phyloP scores from a whole-genome alignment of 1,140 invertebrate genomes.

The Conus ventricosus region DNA sequence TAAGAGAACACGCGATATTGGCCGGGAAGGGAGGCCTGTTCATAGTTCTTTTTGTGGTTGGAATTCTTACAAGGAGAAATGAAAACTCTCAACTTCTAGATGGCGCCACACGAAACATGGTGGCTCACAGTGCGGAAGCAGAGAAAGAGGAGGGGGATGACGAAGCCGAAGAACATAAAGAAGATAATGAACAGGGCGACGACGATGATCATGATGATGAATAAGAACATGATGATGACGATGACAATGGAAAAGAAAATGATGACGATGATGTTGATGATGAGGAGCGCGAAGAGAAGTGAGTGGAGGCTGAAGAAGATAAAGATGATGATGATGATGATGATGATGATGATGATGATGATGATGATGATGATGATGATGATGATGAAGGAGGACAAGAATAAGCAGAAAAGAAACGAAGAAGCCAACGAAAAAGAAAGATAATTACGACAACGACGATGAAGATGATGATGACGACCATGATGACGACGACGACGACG shows the following conservation, averaged over 20 bases:
- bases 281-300: neutral
- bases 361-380: constrained; percentile 28
- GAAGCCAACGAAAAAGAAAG: neutral
- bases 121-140: neutral
- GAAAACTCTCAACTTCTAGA: too few relatives aligned
- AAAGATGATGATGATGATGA: constrained; percentile 23
- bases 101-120: too few relatives aligned
- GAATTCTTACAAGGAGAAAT: too few relatives aligned
- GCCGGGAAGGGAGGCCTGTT: neutral
- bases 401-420: neutral
- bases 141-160: neutral
- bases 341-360: constrained; percentile 26
- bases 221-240: constrained; percentile 21
- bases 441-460: too few relatives aligned
- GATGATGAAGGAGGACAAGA: constrained; percentile 14
- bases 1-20: too few relatives aligned
- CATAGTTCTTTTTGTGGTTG: neutral
- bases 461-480: too few relatives aligned
- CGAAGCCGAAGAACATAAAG: neutral
- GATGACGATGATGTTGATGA: constrained; percentile 27
- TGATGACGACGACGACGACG: too few relatives aligned
- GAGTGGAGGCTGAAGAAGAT: neutral
- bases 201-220: constrained; percentile 29
- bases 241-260: constrained; percentile 25
- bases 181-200: constrained; percentile 19